These are phyloP conservation scores for Pogonus chalceus DNA, from an alignment of 1,140 invertebrate genomes.

Conservation along the genomic window DNA sequence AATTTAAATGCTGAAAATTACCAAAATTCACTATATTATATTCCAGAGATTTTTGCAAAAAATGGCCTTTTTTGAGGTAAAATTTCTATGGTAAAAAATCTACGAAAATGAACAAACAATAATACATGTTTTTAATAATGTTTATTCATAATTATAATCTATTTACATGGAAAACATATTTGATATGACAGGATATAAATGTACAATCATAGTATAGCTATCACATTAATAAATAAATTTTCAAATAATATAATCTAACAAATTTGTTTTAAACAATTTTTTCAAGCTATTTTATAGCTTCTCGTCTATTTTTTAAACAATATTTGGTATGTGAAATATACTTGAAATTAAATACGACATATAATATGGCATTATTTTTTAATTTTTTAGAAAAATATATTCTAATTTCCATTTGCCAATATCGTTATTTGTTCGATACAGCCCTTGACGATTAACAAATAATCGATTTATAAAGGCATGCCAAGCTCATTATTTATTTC, in stretches of 20 bases:
- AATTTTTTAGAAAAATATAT: slow-evolving; percentile 2
- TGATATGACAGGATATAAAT: slow-evolving; percentile 1
- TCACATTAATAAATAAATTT: neutral
- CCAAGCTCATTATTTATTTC: no score
- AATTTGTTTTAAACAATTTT: neutral
- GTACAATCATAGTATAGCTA: neutral
- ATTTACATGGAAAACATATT: slow-evolving; percentile 6
- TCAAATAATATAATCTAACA: neutral
- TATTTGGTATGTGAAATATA: no score
- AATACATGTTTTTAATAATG: neutral
- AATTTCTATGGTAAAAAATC: no score
- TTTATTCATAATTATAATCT: no score
- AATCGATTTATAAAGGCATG: no score
- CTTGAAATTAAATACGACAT: neutral
- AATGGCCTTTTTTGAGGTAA: no score
- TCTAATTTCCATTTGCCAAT: neutral
- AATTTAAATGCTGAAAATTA: no score
- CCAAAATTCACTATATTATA: no score
- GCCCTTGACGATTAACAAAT: no score
- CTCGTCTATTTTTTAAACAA: neutral
- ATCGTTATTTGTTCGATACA: neutral
- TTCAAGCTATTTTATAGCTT: neutral
- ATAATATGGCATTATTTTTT: neutral
- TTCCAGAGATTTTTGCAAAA: no score
- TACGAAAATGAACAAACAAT: no score